These are phyloP conservation scores for Lucinisca nassula DNA, from an alignment of 2,888 invertebrate genomes.

Conservation along the genomic window DNA sequence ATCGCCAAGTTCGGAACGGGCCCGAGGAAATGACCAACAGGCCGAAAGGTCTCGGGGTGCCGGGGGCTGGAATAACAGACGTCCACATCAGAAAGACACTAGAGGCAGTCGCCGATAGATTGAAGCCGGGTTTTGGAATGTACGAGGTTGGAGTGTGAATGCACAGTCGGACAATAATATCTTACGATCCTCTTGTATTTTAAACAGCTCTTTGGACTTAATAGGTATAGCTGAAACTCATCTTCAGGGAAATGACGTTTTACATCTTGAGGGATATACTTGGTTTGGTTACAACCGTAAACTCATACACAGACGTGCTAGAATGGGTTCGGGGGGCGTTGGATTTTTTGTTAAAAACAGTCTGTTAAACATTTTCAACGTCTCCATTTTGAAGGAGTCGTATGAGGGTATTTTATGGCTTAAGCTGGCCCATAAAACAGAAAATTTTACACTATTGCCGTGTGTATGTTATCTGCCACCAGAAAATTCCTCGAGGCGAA, in stretches of 20 bases:
- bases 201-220: constrained; percentile 25
- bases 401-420: constrained; percentile 22
- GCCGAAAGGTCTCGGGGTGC: too few relatives aligned
- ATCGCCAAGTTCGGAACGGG: too few relatives aligned
- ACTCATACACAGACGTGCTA: not conserved
- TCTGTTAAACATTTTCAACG: not conserved
- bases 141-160: constrained; percentile 19
- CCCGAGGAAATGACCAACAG: too few relatives aligned
- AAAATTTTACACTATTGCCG: constrained; percentile 6
- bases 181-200: not conserved
- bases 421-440: not conserved
- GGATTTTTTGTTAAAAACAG: not conserved
- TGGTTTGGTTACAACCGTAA: constrained; percentile 21
- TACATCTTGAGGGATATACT: constrained; percentile 14
- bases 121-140: constrained; percentile 28
- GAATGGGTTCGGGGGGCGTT: not conserved
- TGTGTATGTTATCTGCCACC: constrained; percentile 3
- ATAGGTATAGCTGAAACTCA: constrained; percentile 45
- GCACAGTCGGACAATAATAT: constrained; percentile 13
- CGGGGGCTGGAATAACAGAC: too few relatives aligned
- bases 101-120: not conserved
- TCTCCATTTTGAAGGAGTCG: not conserved
- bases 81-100: too few relatives aligned
- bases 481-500: not conserved
- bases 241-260: not conserved